These are phyloP conservation scores for Drosophila nigritarsus DNA, from an alignment of 2,888 invertebrate genomes.

Conservation along the genomic window DNA sequence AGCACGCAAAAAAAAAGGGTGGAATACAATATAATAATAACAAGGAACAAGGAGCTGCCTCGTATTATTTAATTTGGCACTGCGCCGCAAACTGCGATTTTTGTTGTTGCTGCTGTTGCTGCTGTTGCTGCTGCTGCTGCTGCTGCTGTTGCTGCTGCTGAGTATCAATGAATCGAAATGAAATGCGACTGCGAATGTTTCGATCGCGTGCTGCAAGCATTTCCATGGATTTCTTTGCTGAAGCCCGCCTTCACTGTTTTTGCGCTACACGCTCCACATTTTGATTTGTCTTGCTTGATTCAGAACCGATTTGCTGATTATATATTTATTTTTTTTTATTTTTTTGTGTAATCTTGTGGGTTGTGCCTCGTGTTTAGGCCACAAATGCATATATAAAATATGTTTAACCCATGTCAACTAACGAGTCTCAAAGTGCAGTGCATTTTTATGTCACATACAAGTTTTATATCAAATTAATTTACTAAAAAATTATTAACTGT, in stretches of 20 bases:
- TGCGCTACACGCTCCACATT: conserved; percentile 32
- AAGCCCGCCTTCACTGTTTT: conserved; percentile 32
- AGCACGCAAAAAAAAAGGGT: conserved; percentile 73
- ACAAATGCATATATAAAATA: conserved; percentile 56
- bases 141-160: conserved; percentile 7
- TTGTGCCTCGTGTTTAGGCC: conserved; percentile 62
- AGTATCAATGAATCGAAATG: conserved; percentile 79
- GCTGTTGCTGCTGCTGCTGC: neutral
- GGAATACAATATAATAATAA: conserved; percentile 79
- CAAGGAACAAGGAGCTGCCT: conserved; percentile 57
- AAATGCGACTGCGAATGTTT: conserved; percentile 60
- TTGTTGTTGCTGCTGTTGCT: conserved; percentile 17
- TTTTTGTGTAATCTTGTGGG: conserved; percentile 46
- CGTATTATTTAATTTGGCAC: conserved; percentile 79
- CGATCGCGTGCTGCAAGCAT: conserved; percentile 76
- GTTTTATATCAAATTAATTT: neutral
- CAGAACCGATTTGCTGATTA: conserved; percentile 44
- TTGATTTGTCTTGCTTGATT: conserved; percentile 67
- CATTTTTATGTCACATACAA: neutral
- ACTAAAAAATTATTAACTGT: too few relatives aligned
- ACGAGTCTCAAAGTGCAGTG: neutral
- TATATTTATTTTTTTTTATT: conserved; percentile 9
- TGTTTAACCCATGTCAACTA: conserved; percentile 54
- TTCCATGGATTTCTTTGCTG: conserved; percentile 66
- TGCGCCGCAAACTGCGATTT: conserved; percentile 40